Base-by-base conservation (phyloP, 2,888 invertebrate species). In the Drosophila sordidula region DNA sequence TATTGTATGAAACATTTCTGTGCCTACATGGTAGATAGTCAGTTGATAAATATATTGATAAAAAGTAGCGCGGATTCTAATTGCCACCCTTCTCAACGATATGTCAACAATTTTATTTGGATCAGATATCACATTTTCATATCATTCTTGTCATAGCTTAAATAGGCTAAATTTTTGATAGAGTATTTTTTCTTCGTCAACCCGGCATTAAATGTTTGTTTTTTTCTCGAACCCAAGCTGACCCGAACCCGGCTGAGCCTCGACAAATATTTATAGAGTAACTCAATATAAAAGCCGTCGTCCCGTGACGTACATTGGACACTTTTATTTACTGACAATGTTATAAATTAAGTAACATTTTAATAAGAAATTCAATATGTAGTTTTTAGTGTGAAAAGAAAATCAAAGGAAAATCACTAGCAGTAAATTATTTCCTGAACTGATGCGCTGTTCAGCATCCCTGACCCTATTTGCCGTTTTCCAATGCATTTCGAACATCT, bases 231-330 rank as follows among this genome's bases (percentile, higher is more conserved):
- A 63, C 59, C 57, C 46, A 49, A 66, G n/a, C 34, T 34, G 49
- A 55, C 64, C 22, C 29, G 12, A 32, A 0, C 9, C 26, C 5
- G 12, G 16, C 4, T 54, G 45, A 62, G 55, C 57, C 61, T 59
- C 41, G 80, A 57, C 65, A 63, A 46, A 52, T 77, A 67, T 78
- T 84, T 78, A 85, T 58, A 70, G 66, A 72, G 61, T 67, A 66
- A 59, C 55, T 59, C 56, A 61, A 79, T 67, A 62, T 64, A 55
- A 18, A 1, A 16, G 9, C 11, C 32, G 11, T 6, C 6, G 11
- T 6, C 8, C 12, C 18, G 44, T 36, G 36, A 29, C 12, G 38
- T 49, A 36, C 54, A 65, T 32, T 51, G 26, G 41, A 34, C 45
- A 50, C 49, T 59, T 46, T 58, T 78, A 61, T 79, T 70, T 79